Conservation (phyloP, 35 echinoderm and acorn worm genomes). For the Diadema setosum region DNA sequence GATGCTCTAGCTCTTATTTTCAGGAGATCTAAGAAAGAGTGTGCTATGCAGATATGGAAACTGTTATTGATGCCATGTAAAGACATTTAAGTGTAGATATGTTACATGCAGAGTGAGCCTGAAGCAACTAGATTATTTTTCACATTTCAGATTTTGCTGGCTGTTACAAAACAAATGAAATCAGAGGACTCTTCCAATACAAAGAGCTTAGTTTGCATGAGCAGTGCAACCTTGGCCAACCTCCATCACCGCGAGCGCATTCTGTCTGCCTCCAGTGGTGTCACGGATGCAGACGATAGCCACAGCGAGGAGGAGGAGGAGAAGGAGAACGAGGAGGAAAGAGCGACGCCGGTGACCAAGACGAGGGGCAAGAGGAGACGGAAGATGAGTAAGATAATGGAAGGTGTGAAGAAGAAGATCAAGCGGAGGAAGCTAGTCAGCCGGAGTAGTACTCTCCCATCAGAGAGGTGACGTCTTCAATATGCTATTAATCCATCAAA, state of each 20-base stretch:
- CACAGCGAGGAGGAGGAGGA: background rate
- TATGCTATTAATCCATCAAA: background rate
- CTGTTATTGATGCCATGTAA: too few species aligned
- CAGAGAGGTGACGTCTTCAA: background rate
- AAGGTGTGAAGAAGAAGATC: slow-evolving; percentile 35
- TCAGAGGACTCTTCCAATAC: background rate
- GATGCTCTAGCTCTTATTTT: too few species aligned
- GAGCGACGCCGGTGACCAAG: background rate
- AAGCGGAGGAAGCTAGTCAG: slow-evolving; percentile 12
- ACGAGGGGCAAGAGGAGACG: slow-evolving; percentile 29
- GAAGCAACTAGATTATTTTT: too few species aligned
- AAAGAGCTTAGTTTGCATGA: too few species aligned
- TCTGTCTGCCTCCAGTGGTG: background rate
- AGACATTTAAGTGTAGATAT: too few species aligned
- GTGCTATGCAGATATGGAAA: too few species aligned
- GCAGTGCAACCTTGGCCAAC: background rate
- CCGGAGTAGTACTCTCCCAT: background rate
- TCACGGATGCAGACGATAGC: background rate
- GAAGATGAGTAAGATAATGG: slow-evolving; percentile 9
- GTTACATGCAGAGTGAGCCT: too few species aligned
- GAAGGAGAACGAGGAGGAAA: background rate
- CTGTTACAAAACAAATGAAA: background rate
- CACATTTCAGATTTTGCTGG: background rate
- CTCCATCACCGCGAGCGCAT: background rate
- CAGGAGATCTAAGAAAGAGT: too few species aligned